Evolutionary conservation across 2,888 invertebrate species (phyloP).

Genomic region (Reticulitermes lucifugus): DNA sequence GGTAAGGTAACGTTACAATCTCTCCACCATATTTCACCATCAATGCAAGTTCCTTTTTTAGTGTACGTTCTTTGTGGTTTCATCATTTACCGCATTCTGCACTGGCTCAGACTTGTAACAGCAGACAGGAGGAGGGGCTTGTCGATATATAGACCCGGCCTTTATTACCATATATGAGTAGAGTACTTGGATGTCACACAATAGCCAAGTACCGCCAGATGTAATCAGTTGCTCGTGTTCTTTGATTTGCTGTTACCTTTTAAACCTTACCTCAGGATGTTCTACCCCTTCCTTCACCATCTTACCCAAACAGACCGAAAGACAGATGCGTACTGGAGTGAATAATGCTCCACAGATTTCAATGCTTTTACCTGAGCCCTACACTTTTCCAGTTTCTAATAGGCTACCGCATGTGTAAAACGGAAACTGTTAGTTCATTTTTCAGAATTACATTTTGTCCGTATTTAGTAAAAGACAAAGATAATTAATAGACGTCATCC

Average conservation of each 20-base stretch:
- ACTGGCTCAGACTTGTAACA: not conserved
- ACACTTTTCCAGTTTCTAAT: no score
- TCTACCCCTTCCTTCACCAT: not conserved
- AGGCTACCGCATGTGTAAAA: no score
- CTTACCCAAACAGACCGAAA: not conserved
- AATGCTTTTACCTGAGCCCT: no score
- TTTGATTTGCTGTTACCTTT: constrained; percentile 32
- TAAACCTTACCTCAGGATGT: not conserved
- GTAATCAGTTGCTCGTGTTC: constrained; percentile 11
- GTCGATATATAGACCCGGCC: not conserved
- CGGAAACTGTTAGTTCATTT: no score
- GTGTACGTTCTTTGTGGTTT: not conserved
- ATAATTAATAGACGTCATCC: no score
- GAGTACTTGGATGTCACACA: constrained; percentile 1
- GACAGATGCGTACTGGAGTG: not conserved
- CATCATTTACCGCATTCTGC: not conserved
- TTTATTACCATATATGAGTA: constrained; percentile 24
- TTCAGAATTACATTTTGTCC: no score
- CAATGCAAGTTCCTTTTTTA: not conserved
- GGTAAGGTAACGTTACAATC: constrained; percentile 15
- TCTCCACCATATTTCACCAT: constrained; percentile 41
- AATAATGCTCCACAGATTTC: not conserved
- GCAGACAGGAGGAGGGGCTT: constrained; percentile 14
- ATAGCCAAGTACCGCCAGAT: constrained; percentile 1
- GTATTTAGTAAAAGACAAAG: no score